Evolutionary conservation across 2,113 vertebrate species (phyloP), one percentile per base, ranked within the genome.

Genomic region (Guaruba guarouba): DNA sequence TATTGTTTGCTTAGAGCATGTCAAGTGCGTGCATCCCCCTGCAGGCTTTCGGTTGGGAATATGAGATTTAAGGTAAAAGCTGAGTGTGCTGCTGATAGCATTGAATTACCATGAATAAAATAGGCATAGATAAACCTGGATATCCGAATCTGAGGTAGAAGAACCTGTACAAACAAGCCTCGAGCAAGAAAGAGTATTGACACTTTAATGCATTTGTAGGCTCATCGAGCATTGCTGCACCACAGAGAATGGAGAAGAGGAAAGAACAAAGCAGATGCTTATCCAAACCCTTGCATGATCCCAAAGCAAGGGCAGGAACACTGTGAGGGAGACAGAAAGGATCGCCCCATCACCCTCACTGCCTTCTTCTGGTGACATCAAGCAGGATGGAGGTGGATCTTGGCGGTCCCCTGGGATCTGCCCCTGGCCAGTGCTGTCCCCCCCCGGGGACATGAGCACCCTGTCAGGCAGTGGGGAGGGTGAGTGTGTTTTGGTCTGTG

Each of bases 1-100:
- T 64, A 59, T 37, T 73, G 74, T 81, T 95, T 87, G 86, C 78
- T 90, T 16, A 44, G 82, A 84, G 69, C 78, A 27, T 37, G 75
- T 52, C 82, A 77, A 74, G 68, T 61, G 88, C 57, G 28, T 70
- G 39, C 37, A 66, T 82, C 54, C n/a, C 84, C 71, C 81, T 63
- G 84, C 27, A 31, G 91, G 59, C 27, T 67, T 81, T 17, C 1
- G 3, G 28, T 4, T 46, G 64, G 59, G 88, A 83, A 76, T 43
- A 29, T 3, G 70, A 80, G 49, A 37, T 73, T 81, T 41, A 44
- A 87, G 54, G 82, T 43, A 55, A 73, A 81, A 67, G 24, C 10
- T 5, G 46, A 62, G 41, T 15, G 49, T 39, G 44, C 54, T 46
- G 55, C 43, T 68, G 88, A 39, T 61, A 63, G 57, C 17, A 10